phyloP scores from a whole-genome alignment of 2,113 vertebrate species.

The Herpailurus yagouaroundi region DNA sequence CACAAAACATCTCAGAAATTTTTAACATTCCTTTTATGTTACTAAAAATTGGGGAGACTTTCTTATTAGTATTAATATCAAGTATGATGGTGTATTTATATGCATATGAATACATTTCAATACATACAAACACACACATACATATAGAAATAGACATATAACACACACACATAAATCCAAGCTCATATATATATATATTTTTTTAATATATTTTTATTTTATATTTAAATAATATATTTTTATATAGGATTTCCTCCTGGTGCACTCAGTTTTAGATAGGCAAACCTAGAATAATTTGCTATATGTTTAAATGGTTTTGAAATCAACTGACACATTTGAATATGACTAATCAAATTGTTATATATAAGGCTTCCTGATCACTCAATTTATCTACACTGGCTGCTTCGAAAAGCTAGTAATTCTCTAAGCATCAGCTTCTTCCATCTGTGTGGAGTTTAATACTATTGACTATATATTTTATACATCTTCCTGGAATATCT shows the following conservation, averaged over 20 bases:
- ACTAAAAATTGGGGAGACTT: neutral
- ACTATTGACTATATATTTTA: neutral
- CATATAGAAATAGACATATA: neutral
- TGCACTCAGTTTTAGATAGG: neutral
- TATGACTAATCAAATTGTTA: neutral
- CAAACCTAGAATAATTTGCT: neutral
- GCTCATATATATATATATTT: neutral
- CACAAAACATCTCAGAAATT: neutral
- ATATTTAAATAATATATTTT: neutral
- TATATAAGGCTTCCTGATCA: neutral
- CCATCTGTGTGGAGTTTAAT: neutral
- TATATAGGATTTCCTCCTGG: neutral
- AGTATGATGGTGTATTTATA: neutral
- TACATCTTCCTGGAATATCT: slow-evolving; percentile 4
- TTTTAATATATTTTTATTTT: too few species aligned
- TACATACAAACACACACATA: neutral
- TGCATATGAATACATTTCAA: neutral
- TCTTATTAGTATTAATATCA: neutral
- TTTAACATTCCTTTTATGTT: neutral
- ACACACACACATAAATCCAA: neutral
- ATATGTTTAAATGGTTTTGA: neutral
- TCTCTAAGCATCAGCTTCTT: neutral
- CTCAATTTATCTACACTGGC: neutral
- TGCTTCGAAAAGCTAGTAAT: neutral
- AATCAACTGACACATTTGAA: neutral